These are phyloP conservation scores for Platygyra sinensis DNA, from an alignment of 64 coral and sea anemone genomes.

Conservation along the genomic window DNA sequence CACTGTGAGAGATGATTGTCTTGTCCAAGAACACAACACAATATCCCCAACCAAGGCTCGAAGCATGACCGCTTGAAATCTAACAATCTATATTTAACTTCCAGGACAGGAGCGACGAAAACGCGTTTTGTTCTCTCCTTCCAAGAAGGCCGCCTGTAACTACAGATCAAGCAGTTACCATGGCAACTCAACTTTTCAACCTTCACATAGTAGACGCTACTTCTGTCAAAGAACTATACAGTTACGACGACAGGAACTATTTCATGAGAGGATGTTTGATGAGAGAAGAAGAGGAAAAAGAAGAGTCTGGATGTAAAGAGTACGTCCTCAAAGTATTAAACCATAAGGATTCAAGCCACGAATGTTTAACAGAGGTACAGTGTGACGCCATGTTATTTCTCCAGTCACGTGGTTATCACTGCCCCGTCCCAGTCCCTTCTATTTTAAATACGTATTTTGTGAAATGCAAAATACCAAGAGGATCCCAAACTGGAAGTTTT, in stretches of 20 bases:
- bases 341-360: conserved; percentile 34
- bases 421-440: conserved; percentile 7
- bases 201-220: conserved; percentile 6
- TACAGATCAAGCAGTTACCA: conserved; percentile 14
- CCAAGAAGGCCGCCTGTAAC: conserved; percentile 43
- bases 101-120: not conserved
- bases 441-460: not conserved
- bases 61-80: no score
- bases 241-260: conserved; percentile 63
- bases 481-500: not conserved
- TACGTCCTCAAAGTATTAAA: conserved; percentile 69
- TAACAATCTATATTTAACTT: not conserved
- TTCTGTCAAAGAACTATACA: conserved; percentile 51
- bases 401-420: not conserved
- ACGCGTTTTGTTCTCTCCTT: not conserved
- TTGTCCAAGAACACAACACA: no score
- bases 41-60: no score
- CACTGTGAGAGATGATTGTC: no score
- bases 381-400: conserved; percentile 57
- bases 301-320: not conserved
- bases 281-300: not conserved
- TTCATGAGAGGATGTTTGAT: conserved; percentile 17
- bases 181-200: conserved; percentile 58
- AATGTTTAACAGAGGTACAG: conserved; percentile 23
- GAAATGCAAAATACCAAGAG: conserved; percentile 7